phyloP scores from a whole-genome alignment of 2,888 invertebrate genomes.

The Aporophyla nigra region DNA sequence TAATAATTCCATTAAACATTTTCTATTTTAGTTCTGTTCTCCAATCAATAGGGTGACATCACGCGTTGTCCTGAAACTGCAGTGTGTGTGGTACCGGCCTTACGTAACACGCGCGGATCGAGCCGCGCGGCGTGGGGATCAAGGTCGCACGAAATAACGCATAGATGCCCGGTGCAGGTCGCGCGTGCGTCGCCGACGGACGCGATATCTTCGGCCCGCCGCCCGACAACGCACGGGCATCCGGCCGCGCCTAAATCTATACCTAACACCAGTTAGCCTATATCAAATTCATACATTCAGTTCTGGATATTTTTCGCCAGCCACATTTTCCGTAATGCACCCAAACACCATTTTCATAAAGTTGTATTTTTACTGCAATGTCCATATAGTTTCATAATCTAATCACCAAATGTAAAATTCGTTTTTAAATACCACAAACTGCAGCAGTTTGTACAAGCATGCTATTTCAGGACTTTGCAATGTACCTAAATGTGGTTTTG shows the following conservation, averaged over 20 bases:
- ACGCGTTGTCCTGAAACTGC: slow-evolving; percentile 66
- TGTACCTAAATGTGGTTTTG: slow-evolving; percentile 17
- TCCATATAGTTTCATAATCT: background rate
- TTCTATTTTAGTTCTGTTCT: slow-evolving; percentile 56
- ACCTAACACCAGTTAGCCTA: slow-evolving; percentile 27
- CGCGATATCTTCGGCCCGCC: slow-evolving; percentile 43
- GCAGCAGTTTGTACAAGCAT: background rate
- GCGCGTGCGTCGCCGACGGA: slow-evolving; percentile 38
- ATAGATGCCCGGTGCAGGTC: slow-evolving; percentile 71
- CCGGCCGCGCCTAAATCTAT: slow-evolving; percentile 80
- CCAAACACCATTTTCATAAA: background rate
- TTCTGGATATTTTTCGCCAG: background rate
- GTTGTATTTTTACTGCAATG: slow-evolving; percentile 1
- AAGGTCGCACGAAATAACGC: slow-evolving; percentile 86
- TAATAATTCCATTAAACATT: slow-evolving; percentile 60
- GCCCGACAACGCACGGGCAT: slow-evolving; percentile 70
- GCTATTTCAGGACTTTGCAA: slow-evolving; percentile 4
- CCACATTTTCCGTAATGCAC: background rate
- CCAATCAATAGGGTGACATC: slow-evolving; percentile 58
- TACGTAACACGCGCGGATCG: slow-evolving; percentile 85
- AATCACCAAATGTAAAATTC: slow-evolving; percentile 6
- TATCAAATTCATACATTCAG: slow-evolving; percentile 27
- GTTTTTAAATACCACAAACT: background rate
- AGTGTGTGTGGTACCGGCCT: slow-evolving; percentile 78
- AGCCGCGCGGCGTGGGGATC: slow-evolving; percentile 87